Evolutionary conservation across 1,140 invertebrate genomes (phyloP), one percentile per base, ranked within the genome.

Genomic region (Hypsibius dujardini): DNA sequence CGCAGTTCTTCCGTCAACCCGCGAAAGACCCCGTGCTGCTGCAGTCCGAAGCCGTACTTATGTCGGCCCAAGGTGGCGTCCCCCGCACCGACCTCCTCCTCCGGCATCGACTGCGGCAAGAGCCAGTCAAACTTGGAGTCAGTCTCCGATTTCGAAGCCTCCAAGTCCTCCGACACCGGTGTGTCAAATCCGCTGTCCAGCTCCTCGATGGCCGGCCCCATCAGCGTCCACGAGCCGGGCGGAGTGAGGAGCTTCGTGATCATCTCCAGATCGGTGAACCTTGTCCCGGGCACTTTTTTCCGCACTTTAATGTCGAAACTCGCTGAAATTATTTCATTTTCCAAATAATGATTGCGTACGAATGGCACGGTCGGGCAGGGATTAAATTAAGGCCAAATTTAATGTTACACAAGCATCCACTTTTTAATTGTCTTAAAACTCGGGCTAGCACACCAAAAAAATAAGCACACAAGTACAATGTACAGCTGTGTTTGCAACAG

Each of bases 261-360:
- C 79, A 88, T 84, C 73, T 89, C 86, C 40, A 89, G 79, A 79
- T 87, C 85, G 75, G 84, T 80, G 77, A 89, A 88, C 75, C 84
- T 75, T 77, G 88, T 84, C 1, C 86, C 86, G 59, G 62, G 62
- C 3, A 7, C 62, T 67, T 67, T 67, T 42, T 67, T 67, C 12
- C 12, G 12, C 12, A 67, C 45, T 12, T 42, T 12, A 67, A 67
- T 67, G 12, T 67, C 62, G 62, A 67, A 67, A 12, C 3, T 67
- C 3, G 12, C 62, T 67, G 62, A 12, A 42, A 67, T 82, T 84
- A 28, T 28, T 28, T 28, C 28, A 28, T 28, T 28, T 28, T 28
- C 28, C 28, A 28, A 28, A 28, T 28, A 28, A 28, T 28, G 28
- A 28, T 28, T 28, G 28, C 28, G 28, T 28, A 28, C 28, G 28